Evolutionary conservation across 2,888 invertebrate genomes (phyloP).

Genomic region (Euproctis similis): DNA sequence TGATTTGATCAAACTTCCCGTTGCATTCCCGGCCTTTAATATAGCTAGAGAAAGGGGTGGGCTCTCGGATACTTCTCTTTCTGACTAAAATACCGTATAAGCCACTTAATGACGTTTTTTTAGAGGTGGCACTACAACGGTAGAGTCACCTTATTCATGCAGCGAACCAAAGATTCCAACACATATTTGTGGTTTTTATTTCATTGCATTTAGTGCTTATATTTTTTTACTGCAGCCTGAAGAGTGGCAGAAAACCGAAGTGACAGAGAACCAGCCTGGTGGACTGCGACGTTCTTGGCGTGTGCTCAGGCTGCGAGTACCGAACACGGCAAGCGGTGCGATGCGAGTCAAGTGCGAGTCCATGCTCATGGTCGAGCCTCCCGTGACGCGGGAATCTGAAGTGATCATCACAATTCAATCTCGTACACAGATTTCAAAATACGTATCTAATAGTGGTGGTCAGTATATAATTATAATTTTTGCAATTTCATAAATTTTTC

Average conservation of each 20-base stretch:
- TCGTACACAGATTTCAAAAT: conserved; percentile 60
- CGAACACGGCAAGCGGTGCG: conserved; percentile 51
- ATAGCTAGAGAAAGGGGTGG: no score
- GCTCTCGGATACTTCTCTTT: no score
- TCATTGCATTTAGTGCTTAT: conserved; percentile 1
- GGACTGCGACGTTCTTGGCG: conserved; percentile 63
- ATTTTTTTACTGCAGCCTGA: conserved; percentile 52
- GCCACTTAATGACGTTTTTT: no score
- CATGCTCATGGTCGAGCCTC: conserved; percentile 52
- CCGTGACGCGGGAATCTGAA: conserved; percentile 47
- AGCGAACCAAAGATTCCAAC: no score
- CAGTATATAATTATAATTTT: no score
- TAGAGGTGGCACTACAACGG: no score
- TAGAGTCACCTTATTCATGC: no score
- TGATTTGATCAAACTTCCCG: no score
- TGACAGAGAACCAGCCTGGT: conserved; percentile 44
- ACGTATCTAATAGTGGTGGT: conserved; percentile 60
- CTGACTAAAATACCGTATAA: no score
- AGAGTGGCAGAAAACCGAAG: conserved; percentile 58
- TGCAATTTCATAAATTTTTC: no score
- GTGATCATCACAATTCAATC: conserved; percentile 57
- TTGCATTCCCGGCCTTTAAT: no score
- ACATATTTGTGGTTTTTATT: neutral
- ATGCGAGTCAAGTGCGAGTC: conserved; percentile 61
- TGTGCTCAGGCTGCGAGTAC: conserved; percentile 49